Conservation (phyloP, 2,888 invertebrate genomes). For the Erebia aethiops region DNA sequence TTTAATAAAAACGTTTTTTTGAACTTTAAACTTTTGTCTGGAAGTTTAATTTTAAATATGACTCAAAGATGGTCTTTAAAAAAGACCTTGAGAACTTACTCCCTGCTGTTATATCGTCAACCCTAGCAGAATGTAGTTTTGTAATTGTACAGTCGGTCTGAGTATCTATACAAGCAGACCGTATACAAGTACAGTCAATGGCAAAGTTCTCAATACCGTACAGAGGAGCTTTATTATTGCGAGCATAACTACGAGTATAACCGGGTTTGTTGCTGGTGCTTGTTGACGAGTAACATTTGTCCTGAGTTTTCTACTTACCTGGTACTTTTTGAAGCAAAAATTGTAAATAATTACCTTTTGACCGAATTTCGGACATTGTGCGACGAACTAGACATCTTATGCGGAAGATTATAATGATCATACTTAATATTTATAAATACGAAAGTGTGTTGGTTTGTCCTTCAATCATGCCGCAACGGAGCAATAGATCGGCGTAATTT, state of each 20-base stretch:
- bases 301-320: neutral
- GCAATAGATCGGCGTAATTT: too few species aligned
- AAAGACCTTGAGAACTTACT: neutral
- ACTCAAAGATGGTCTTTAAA: neutral
- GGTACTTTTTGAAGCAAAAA: too few species aligned
- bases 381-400: too few species aligned
- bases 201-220: slow-evolving; percentile 1
- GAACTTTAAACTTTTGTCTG: too few species aligned
- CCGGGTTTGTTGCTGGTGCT: neutral
- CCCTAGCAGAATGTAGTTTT: neutral
- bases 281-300: neutral
- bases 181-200: slow-evolving; percentile 15
- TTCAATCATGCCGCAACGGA: too few species aligned
- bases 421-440: too few species aligned
- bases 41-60: neutral
- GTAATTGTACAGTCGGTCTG: neutral
- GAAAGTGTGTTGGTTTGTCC: too few species aligned
- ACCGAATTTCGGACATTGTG: too few species aligned
- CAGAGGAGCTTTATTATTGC: neutral
- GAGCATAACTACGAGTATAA: neutral
- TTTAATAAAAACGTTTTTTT: neutral
- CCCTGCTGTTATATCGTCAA: neutral
- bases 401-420: too few species aligned
- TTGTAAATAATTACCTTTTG: too few species aligned
- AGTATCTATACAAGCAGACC: too few species aligned